These are phyloP conservation scores for Chroicocephalus ridibundus DNA, from an alignment of 2,113 vertebrate species.

Conservation along the genomic window DNA sequence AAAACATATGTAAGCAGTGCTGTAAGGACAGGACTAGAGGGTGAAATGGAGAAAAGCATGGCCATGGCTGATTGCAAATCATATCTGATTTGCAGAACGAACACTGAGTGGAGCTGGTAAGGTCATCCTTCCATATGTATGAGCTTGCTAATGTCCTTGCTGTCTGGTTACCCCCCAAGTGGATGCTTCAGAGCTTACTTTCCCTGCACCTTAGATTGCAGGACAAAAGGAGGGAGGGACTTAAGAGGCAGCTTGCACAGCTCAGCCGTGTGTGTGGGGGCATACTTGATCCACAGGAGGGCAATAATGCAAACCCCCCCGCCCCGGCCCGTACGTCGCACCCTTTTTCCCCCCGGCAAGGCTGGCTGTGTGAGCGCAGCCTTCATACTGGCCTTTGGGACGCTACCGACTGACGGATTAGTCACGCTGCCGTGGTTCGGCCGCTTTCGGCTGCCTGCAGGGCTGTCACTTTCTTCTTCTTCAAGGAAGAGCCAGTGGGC, in stretches of 20 bases:
- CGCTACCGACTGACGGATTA: background rate
- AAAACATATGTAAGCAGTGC: conserved; percentile 13
- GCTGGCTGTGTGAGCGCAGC: background rate
- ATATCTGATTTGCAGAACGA: background rate
- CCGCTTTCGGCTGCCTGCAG: conserved; percentile 32
- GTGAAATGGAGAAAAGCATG: background rate
- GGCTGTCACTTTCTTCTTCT: conserved; percentile 65
- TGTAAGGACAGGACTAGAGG: conserved; percentile 28
- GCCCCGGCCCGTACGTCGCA: background rate
- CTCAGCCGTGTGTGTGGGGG: background rate
- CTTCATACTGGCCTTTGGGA: background rate
- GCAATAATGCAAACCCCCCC: background rate
- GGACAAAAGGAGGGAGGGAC: background rate
- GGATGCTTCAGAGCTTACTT: background rate
- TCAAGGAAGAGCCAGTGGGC: conserved; percentile 67
- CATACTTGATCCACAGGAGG: accelerated
- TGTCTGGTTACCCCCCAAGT: background rate
- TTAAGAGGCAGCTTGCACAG: background rate
- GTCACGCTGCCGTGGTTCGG: background rate
- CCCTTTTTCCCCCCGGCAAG: background rate
- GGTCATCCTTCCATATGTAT: conserved; percentile 62
- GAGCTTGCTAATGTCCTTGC: background rate
- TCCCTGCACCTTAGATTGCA: background rate
- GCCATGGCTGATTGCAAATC: conserved; percentile 39
- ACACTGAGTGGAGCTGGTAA: background rate